Evolutionary conservation across 2,888 invertebrate genomes (phyloP), one percentile per base, ranked within the genome.

Genomic region (Mesorhabditis belari): DNA sequence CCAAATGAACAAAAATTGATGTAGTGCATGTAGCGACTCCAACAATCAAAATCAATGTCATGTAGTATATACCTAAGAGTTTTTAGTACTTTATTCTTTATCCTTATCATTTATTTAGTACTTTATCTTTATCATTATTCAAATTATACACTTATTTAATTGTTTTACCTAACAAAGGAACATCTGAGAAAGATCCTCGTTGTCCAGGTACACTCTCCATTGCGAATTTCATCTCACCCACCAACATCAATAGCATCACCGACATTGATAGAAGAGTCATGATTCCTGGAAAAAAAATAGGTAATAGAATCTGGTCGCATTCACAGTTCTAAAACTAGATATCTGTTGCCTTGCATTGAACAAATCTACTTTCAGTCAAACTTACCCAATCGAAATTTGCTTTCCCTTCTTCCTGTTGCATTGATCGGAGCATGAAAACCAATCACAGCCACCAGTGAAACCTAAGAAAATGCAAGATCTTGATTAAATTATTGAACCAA

Each of bases 391-490:
- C 80, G 75, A 62, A 80, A 80, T 60, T 81, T 80, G 69, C 77
- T 74, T 62, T 77, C 78, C 26, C 80, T 59, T 53, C 79, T 64
- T 57, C 77, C 75, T 24, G 83, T 83, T 12, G 83, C 83, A 65
- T 83, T 84, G 49, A 82, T 82, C 19, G 84, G 84, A 65, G 84
- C 83, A 71, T 84, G 85, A 73, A 85, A 85, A 50, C 84, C 84
- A 49, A 85, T 80, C 56, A 84, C 80, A 12, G 84, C 84, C 25
- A 85, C 84, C 21, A 84, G 68, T 2, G 83, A 83, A 51, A 84
- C n/a, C n/a, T n/a, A n/a, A n/a, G n/a, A n/a, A n/a, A n/a, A n/a
- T n/a, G n/a, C n/a, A n/a, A n/a, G n/a, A n/a, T n/a, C n/a, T n/a
- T n/a, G n/a, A n/a, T n/a, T n/a, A n/a, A n/a, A n/a, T n/a, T n/a